Evolutionary conservation across 1,140 invertebrate genomes (phyloP).

Genomic region (Drosophila parvula): DNA sequence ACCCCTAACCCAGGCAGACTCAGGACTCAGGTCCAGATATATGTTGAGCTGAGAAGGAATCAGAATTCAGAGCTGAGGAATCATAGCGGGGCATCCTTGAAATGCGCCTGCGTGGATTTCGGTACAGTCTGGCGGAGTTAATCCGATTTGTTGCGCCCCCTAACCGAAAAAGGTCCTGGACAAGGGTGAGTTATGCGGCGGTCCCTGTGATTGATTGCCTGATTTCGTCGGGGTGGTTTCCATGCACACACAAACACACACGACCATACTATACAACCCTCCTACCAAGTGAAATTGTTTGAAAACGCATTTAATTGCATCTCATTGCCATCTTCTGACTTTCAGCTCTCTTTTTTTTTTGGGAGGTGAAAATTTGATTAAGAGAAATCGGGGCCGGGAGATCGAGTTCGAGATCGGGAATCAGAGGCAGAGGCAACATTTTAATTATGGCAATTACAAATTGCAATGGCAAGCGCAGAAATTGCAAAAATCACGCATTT

Average conservation of each 20-base stretch:
- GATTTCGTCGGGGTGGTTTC: conserved; percentile 57
- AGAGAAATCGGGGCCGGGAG: conserved; percentile 25
- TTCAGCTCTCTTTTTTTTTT: conserved; percentile 16
- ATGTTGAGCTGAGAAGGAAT: conserved; percentile 32
- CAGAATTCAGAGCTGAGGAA: conserved; percentile 12
- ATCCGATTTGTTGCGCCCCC: conserved; percentile 77
- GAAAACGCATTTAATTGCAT: conserved; percentile 64
- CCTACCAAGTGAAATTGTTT: conserved; percentile 54
- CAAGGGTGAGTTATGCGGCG: conserved; percentile 75
- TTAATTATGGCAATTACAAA: conserved; percentile 82
- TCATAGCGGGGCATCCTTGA: conserved; percentile 24
- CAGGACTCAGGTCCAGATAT: neutral
- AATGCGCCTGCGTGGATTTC: conserved; percentile 70
- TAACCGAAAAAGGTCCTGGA: conserved; percentile 21
- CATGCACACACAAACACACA: neutral
- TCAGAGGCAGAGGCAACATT: conserved; percentile 50
- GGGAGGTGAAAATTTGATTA: conserved; percentile 80
- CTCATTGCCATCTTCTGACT: conserved; percentile 46
- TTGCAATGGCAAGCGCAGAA: conserved; percentile 73
- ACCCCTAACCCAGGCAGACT: conserved; percentile 35
- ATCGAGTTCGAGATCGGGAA: neutral
- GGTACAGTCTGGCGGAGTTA: conserved; percentile 76
- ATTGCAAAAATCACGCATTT: conserved; percentile 82
- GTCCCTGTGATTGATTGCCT: conserved; percentile 78
- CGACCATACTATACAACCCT: conserved; percentile 1